A percentile compares a stretch with the other conserved stretches of the same genome.
These are phyloP conservation scores for Embiotoca jacksoni DNA, from an alignment of 2,113 vertebrate species.

Conservation along the genomic window DNA sequence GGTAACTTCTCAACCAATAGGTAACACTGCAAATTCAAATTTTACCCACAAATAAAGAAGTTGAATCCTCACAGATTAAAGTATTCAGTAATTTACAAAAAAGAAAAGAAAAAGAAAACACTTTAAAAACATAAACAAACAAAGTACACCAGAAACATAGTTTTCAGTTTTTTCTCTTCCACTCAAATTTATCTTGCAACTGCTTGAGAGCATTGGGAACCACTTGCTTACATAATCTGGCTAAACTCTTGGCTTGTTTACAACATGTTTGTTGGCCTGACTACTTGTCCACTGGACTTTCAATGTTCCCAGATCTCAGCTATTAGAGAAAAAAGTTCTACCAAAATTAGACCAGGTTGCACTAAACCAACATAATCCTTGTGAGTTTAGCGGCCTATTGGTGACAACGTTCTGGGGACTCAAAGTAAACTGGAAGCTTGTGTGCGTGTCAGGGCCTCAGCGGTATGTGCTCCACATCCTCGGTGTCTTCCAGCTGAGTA, in stretches of 20 bases:
- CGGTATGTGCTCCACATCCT: slow-evolving; percentile 48
- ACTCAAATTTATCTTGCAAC: background rate
- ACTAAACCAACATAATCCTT: background rate
- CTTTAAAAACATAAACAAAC: no score
- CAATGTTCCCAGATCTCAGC: background rate
- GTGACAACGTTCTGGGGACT: background rate
- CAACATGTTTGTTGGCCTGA: background rate
- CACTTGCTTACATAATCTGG: background rate
- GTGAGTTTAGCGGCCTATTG: background rate
- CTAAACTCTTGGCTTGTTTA: background rate
- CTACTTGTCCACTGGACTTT: background rate
- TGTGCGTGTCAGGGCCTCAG: slow-evolving; percentile 24
- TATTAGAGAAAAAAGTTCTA: background rate
- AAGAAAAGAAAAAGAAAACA: background rate
- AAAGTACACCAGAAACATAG: no score
- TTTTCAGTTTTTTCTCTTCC: no score
- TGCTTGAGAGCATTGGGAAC: background rate
- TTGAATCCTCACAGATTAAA: no score
- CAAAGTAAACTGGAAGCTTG: slow-evolving; percentile 11
- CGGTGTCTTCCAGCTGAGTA: slow-evolving; percentile 58
- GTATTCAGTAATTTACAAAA: no score
- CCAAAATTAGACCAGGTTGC: background rate
- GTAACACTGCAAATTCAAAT: background rate
- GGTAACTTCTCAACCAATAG: no score
- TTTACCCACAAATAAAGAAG: background rate